Evolutionary conservation across 2,888 invertebrate genomes (phyloP).

Genomic region (Sphecodes monilicornis): DNA sequence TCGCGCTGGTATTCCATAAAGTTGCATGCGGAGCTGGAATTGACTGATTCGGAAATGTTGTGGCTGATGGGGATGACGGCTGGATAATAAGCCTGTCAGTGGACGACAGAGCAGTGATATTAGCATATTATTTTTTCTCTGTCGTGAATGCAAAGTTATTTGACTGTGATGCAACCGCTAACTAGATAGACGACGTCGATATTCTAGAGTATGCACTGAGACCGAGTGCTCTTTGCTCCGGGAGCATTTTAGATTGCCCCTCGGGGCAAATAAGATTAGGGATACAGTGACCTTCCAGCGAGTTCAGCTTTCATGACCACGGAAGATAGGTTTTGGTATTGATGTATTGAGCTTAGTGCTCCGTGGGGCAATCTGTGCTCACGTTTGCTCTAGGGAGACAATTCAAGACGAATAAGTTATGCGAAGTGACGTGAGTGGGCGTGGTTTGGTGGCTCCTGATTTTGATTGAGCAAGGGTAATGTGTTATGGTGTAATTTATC

Average conservation of each 20-base stretch:
- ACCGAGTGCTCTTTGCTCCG: background rate
- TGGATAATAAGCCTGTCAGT: constrained; percentile 57
- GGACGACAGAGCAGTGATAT: constrained; percentile 10
- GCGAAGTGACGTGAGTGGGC: background rate
- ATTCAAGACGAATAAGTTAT: background rate
- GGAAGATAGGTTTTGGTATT: background rate
- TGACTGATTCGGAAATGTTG: constrained; percentile 63
- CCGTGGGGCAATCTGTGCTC: background rate
- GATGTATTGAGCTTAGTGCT: background rate
- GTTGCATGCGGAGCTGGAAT: constrained; percentile 42
- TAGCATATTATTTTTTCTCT: background rate
- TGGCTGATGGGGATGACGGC: constrained; percentile 53
- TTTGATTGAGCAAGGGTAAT: background rate
- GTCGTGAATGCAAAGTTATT: background rate
- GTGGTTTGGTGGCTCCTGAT: background rate
- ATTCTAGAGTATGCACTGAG: background rate
- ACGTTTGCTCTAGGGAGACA: background rate
- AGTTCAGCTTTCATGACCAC: background rate
- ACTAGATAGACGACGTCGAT: background rate
- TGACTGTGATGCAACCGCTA: background rate
- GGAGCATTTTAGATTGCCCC: background rate
- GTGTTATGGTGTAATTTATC: background rate
- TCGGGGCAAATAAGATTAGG: background rate
- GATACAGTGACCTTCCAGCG: background rate
- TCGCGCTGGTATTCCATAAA: constrained; percentile 30